Evolutionary conservation across 2,113 vertebrate species (phyloP).

Genomic region (Thermophis baileyi): DNA sequence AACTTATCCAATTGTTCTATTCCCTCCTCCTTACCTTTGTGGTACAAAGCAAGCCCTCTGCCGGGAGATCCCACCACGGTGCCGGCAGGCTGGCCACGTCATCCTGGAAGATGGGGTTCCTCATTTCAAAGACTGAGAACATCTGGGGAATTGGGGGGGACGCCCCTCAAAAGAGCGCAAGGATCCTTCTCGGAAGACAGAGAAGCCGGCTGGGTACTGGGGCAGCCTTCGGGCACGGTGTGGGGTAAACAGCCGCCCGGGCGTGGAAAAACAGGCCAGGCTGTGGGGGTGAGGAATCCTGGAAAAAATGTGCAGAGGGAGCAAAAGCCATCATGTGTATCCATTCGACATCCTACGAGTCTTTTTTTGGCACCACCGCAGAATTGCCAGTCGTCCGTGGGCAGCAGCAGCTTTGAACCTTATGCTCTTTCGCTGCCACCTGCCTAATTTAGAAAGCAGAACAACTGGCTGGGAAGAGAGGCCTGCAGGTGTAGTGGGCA

Average conservation of each 20-base stretch:
- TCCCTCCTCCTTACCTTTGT: background rate
- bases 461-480: background rate
- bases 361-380: conserved; percentile 30
- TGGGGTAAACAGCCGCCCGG: background rate
- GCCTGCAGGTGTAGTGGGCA: no score
- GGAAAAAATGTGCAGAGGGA: conserved; percentile 1
- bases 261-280: background rate
- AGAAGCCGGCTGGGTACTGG: background rate
- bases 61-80: background rate
- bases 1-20: background rate
- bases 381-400: background rate
- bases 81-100: background rate
- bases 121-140: background rate
- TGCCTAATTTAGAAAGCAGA: background rate
- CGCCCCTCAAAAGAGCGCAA: background rate
- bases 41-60: background rate
- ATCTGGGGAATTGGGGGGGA: background rate
- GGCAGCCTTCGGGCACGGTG: background rate
- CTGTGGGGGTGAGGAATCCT: conserved; percentile 52
- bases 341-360: accelerated
- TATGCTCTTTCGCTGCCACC: background rate
- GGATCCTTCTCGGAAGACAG: background rate
- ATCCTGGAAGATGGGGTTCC: background rate
- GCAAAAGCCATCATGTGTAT: conserved; percentile 48
- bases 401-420: background rate